A percentile compares a stretch with the other conserved stretches of the same genome.
These are phyloP conservation scores for Crax fasciolata DNA, from an alignment of 2,797 vertebrate genomes.

Conservation along the genomic window DNA sequence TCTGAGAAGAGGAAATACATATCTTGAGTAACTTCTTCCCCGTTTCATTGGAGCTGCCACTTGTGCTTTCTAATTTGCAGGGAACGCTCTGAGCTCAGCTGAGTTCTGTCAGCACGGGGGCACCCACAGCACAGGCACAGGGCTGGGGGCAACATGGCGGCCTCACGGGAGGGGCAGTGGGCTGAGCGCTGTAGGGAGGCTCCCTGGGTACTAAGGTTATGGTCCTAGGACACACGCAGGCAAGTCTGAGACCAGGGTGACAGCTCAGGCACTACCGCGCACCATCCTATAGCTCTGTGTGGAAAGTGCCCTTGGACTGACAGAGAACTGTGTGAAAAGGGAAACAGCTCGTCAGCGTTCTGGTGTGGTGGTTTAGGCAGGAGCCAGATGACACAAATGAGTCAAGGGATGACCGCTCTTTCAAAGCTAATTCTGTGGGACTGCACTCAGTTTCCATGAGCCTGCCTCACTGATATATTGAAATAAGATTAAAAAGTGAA, in stretches of 20 bases:
- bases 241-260: not conserved
- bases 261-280: not conserved
- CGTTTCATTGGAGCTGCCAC: not conserved
- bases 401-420: no score
- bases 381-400: no score
- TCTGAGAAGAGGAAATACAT: not conserved
- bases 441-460: not conserved
- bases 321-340: no score
- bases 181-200: not conserved
- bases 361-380: no score
- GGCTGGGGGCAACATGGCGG: not conserved
- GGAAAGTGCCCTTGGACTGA: not conserved
- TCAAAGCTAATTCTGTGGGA: no score
- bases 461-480: not conserved
- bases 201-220: not conserved
- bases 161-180: not conserved
- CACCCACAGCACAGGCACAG: not conserved
- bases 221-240: not conserved
- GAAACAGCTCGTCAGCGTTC: no score
- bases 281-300: not conserved
- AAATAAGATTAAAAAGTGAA: not conserved
- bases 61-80: not conserved
- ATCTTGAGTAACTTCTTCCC: not conserved
- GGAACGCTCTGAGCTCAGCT: not conserved
- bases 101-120: not conserved